Evolutionary conservation across 2,888 invertebrate species (phyloP), one percentile per base, ranked within the genome.

Genomic region (Cheilosia variabilis): DNA sequence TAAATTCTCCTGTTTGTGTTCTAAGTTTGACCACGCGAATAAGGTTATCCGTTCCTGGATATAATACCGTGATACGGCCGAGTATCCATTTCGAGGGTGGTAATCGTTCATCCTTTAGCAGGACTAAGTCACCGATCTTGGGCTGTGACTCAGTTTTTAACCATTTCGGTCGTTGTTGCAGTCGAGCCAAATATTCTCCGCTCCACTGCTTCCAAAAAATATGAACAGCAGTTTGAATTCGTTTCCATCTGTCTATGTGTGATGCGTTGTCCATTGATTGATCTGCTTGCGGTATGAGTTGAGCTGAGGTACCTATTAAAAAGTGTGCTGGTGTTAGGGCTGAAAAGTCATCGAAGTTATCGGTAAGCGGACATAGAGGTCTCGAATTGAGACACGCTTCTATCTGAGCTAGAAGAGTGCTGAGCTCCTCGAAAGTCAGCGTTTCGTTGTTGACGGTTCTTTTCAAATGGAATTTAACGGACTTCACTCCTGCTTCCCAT

Each of bases 141-240:
- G n/a, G 34, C 4, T 69, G 24, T 10, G 41, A 0, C 27, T 60
- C 27, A 0, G 15, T 45, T 17, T 69, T 55, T 6, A 71, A 10
- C 78, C 69, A 78, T 47, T 78, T 78, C 15, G 78, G 71, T 43
- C 65, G 52, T 41, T 63, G 37, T 31, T 71, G 78, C 0, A 79
- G 17, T 4, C 58, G 37, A 0, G 63, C 19, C 17, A 69, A 57
- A 37, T 69, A 71, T 52, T 71, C 69, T 9, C 27, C 27, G 5
- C 24, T 50, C 68, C 66, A 68, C 2, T 47, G 34, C 15, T 58
- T 65, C 50, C 50, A 76, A 19, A 76, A 76, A 0, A 10, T 27
- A 1, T 76, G 66, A 43, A 72, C 43, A 13, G 55, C 43, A 0
- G 13, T n/a, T 24, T 72, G 60, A 22, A 52, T 10, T 17, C 53